A percentile compares a stretch with the other conserved stretches of the same genome.
phyloP scores from a whole-genome alignment of 2,113 vertebrate genomes.

The Symphodus melops region DNA sequence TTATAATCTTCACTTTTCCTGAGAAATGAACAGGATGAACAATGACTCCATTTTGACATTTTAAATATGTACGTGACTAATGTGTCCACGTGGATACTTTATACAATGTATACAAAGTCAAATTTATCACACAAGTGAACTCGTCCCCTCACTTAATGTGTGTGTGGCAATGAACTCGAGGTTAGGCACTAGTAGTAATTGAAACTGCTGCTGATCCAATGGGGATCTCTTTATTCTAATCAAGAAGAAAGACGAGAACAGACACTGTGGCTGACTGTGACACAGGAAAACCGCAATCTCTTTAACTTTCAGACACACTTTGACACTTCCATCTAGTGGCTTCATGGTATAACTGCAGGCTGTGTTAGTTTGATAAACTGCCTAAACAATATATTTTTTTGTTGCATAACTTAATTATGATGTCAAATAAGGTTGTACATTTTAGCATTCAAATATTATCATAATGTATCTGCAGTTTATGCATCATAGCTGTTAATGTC shows the following conservation, averaged over 20 bases:
- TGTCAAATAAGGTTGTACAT: too few relatives aligned
- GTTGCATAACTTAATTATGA: too few relatives aligned
- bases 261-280: background rate
- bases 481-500: too few relatives aligned
- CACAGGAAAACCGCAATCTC: background rate
- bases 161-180: slow-evolving; percentile 7
- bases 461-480: too few relatives aligned
- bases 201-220: slow-evolving; percentile 12
- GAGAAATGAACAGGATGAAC: too few relatives aligned
- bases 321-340: slow-evolving; percentile 51
- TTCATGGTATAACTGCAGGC: background rate
- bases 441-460: too few relatives aligned
- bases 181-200: slow-evolving; percentile 3
- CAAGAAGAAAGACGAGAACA: background rate
- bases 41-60: too few relatives aligned
- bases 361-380: background rate
- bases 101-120: background rate
- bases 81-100: too few relatives aligned
- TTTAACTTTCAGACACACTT: background rate
- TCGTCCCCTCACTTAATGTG: background rate
- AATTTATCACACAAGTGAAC: background rate
- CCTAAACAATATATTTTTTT: background rate
- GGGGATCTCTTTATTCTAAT: slow-evolving; percentile 17
- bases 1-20: too few relatives aligned
- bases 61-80: too few relatives aligned